Evolutionary conservation across 2,888 invertebrate species (phyloP).

Genomic region (Norana najaformis): DNA sequence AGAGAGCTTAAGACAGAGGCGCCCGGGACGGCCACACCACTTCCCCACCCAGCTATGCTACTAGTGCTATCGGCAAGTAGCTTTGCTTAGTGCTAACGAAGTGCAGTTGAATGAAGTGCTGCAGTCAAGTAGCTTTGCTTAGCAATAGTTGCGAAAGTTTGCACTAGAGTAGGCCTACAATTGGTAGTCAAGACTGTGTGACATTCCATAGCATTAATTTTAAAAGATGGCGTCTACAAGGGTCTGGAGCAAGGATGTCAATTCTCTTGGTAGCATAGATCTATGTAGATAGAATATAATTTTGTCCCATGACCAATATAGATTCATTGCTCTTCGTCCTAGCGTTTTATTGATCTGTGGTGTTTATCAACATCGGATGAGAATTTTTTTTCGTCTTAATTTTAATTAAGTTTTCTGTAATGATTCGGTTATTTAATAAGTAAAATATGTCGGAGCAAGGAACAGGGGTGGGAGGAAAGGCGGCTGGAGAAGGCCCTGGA

Average conservation of each 20-base stretch:
- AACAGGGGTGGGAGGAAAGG: background rate
- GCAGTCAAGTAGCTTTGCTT: no score
- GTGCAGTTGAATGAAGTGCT: no score
- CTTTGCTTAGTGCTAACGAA: no score
- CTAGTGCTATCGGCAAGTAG: no score
- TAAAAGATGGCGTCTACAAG: background rate
- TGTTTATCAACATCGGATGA: conserved; percentile 6
- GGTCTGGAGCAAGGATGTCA: background rate
- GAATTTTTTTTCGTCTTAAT: background rate
- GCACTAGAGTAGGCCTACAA: no score
- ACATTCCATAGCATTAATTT: no score
- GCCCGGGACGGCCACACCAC: no score
- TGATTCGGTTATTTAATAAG: background rate
- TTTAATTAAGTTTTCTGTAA: background rate
- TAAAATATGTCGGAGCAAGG: background rate
- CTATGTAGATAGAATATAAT: background rate
- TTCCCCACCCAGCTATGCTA: no score
- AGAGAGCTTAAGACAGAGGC: no score
- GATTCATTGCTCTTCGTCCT: background rate
- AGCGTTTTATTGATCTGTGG: background rate
- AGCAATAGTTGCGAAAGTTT: no score
- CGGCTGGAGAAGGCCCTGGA: background rate
- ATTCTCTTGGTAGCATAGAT: background rate
- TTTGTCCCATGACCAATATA: background rate
- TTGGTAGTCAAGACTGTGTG: no score